phyloP scores from a whole-genome alignment of 1,140 invertebrate species.

The Drosophila elegans region DNA sequence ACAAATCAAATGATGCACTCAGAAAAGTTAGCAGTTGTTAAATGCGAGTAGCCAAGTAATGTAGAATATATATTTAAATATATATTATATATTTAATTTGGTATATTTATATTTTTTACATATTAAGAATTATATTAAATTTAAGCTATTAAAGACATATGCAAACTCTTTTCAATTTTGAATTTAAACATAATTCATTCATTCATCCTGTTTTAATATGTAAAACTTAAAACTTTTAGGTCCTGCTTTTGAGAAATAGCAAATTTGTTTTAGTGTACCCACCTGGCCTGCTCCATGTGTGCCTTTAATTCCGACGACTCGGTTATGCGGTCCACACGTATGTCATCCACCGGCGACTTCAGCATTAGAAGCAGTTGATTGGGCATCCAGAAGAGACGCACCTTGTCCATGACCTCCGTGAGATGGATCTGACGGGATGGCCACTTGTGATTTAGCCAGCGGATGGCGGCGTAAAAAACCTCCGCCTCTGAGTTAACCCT shows the following conservation, averaged over 20 bases:
- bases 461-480: constrained; percentile 48
- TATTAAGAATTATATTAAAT: too few species aligned
- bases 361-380: constrained; percentile 4
- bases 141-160: too few species aligned
- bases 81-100: too few species aligned
- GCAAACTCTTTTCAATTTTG: too few species aligned
- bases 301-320: not conserved
- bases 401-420: constrained; percentile 4
- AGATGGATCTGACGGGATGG: not conserved
- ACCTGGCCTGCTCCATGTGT: constrained; percentile 1
- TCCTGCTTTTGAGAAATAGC: too few species aligned
- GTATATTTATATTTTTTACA: too few species aligned
- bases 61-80: too few species aligned
- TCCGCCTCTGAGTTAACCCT: constrained; percentile 49
- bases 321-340: constrained; percentile 9
- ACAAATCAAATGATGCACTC: not conserved
- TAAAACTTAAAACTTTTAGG: too few species aligned
- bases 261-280: not conserved
- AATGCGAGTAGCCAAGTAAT: too few species aligned
- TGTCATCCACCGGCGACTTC: not conserved
- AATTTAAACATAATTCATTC: too few species aligned
- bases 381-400: constrained; percentile 19
- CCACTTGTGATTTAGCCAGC: constrained; percentile 55
- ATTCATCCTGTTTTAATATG: too few species aligned
- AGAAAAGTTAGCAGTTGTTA: not conserved